Evolutionary conservation across 2,888 invertebrate species (phyloP).

Genomic region (Orchesella flavescens): DNA sequence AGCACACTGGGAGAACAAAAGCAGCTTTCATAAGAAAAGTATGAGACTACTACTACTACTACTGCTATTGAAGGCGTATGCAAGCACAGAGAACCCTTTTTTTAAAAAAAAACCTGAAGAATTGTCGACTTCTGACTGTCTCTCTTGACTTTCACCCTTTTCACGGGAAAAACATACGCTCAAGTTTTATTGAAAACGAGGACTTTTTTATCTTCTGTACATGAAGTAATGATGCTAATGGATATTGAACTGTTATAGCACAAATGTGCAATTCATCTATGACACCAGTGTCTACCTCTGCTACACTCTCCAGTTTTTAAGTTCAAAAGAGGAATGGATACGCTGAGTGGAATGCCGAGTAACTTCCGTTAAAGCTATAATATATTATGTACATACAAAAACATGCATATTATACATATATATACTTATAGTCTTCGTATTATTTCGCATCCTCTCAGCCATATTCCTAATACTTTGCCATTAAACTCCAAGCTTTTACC

Average conservation of each 20-base stretch:
- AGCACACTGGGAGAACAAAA: constrained; percentile 32
- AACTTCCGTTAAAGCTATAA: no score
- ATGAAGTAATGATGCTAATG: constrained; percentile 52
- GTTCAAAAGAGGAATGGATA: constrained; percentile 27
- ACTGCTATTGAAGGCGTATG: no score
- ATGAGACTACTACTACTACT: no score
- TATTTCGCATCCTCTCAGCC: not conserved
- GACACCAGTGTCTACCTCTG: not conserved
- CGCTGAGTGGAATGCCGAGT: no score
- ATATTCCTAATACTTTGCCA: no score
- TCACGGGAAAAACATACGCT: not conserved
- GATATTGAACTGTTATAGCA: constrained; percentile 38
- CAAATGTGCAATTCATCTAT: constrained; percentile 27
- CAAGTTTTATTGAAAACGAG: constrained; percentile 39
- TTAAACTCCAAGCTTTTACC: not conserved
- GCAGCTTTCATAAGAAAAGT: constrained; percentile 31
- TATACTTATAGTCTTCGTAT: no score
- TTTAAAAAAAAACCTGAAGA: constrained; percentile 10
- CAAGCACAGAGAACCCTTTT: no score
- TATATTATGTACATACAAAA: no score
- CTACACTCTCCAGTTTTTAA: not conserved
- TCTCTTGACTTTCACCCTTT: constrained; percentile 49
- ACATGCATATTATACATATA: no score
- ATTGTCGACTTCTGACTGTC: constrained; percentile 49
- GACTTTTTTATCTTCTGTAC: constrained; percentile 33